Evolutionary conservation across 1,140 invertebrate genomes (phyloP), one percentile per base, ranked within the genome.

Genomic region (Hormaphis cornu): DNA sequence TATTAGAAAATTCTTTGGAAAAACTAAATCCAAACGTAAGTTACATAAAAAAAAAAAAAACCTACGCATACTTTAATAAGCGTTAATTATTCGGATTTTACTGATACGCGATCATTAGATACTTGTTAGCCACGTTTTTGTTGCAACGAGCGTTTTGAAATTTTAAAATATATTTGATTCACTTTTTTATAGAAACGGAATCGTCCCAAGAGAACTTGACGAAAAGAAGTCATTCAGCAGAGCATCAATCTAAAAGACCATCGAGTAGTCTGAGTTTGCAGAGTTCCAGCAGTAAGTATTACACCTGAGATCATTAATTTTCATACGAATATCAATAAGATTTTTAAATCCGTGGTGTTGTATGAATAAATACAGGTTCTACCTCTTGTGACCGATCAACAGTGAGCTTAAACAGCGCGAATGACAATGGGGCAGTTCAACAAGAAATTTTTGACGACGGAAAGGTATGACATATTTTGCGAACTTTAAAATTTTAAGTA

Each of bases 321-420:
- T 56, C 2, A 6, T 18, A n/a, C 26, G 20, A n/a, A 56, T 20
- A 2, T 4, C 30, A 33, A 33, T 33, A 9, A 33, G 9, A 22
- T 22, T 22, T 18, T 9, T 56, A 24, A 37, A 35, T 22, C 8
- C 12, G 14, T n/a, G 37, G 14, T 37, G 24, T 37, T 22, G 24
- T 37, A 4, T 0, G 28, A 3, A 8, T 69, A 33, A 56, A 74
- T 71, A 26, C 61, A 87, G 86, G 85, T 79, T 89, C 88, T 16
- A 82, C 82, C 1, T 90, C 89, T 0, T 90, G 89, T 6, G 89
- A 89, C 3, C 82, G 89, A 30, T 83, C 91, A 72, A 88, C 85
- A 2, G 86, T 84, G 0, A 88, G 86, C 74, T 87, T 86, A 2
- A 85, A 85, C 22, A 90, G 88, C 74, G 80, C 89, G 0, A 89